Evolutionary conservation across 2,888 invertebrate genomes (phyloP), one percentile per base, ranked within the genome.

Genomic region (Oligia strigilis): DNA sequence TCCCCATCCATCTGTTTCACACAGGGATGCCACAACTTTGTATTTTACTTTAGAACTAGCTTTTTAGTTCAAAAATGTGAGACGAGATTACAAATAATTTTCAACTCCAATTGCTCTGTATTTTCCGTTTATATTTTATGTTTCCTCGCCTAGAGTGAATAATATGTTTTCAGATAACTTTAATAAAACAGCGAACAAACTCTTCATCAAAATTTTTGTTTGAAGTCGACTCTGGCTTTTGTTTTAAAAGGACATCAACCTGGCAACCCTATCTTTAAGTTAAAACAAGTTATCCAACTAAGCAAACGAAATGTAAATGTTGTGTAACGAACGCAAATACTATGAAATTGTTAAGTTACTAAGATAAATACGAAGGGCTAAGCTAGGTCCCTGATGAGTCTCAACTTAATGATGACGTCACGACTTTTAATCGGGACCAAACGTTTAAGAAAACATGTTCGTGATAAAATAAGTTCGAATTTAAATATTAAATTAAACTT

Each of bases 281-380:
- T 85, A 89, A 93, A 93, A 93, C 91, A 91, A 92, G 92, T 93
- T 93, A 91, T 91, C 88, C 91, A 86, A 90, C 90, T 91, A 92
- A 90, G 91, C 91, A 91, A 92, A 92, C 91, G 89, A 91, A 89
- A 91, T 93, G 92, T 92, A 93, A 93, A 93, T 89, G 83, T 88
- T 89, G 85, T 88, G 91, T 92, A 93, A 93, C 92, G 92, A 93
- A 93, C 90, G 91, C 92, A 94, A 94, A 94, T 90, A 92, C 92
- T 93, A 93, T 93, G 92, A 93, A 93, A 93, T 93, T 94, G 92
- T 93, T 92, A 93, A 92, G 90, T 91, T 92, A 91, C 92, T 90
- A 93, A 93, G 93, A 91, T 92, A 94, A 92, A 93, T 92, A 93
- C 91, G 90, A 92, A 91, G 88, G 90, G 89, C 89, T 89, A 92